Evolutionary conservation across 2,797 vertebrate genomes (phyloP), one percentile per base, ranked within the genome.

Genomic region (Remorina albescens): DNA sequence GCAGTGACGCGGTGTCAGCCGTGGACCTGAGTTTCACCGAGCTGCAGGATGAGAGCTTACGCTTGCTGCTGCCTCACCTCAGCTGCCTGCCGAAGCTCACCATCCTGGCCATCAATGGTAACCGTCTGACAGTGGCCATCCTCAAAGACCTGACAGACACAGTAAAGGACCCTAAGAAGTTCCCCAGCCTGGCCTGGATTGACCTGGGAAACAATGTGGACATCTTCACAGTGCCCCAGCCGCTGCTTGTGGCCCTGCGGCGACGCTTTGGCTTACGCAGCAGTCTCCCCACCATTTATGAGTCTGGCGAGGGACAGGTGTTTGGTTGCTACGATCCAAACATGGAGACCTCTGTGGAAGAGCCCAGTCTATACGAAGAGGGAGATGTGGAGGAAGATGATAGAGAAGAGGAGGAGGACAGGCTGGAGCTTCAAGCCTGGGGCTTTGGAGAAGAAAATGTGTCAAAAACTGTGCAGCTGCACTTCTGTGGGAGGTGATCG

Each of bases 11-110:
- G 2, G 95, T 98, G 71, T 92, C 92, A 0, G 93, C 95, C 0
- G 93, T 98, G 84, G 97, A 98, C 93, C 92, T 98, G 85, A 98
- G 96, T 89, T 97, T 98, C 93, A 96, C 96, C 0, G 95, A 95
- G 87, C 94, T 98, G 67, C 95, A 92, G 4, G 96, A 98, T 0
- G 94, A 96, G 16, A 89, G 93, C 74, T 76, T 96, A 12, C 88
- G 86, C 4, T 89, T 94, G 71, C 91, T 96, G 81, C 89, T 97
- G 88, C 96, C 96, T 42, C 79, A 86, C 83, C 95, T 97, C 64
- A 84, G 95, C 86, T 47, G 84, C 0, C 90, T 97, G 19, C 95
- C 96, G 12, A 92, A 88, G 54, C 95, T 98, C 67, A 89, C 94
- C 25, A 95, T 95, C 58, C 93, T 98, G 0, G 96, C 96, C 15